A percentile compares a stretch with the other conserved stretches of the same genome.
phyloP scores from a whole-genome alignment of 2,888 invertebrate genomes.

The Philereme transversata region DNA sequence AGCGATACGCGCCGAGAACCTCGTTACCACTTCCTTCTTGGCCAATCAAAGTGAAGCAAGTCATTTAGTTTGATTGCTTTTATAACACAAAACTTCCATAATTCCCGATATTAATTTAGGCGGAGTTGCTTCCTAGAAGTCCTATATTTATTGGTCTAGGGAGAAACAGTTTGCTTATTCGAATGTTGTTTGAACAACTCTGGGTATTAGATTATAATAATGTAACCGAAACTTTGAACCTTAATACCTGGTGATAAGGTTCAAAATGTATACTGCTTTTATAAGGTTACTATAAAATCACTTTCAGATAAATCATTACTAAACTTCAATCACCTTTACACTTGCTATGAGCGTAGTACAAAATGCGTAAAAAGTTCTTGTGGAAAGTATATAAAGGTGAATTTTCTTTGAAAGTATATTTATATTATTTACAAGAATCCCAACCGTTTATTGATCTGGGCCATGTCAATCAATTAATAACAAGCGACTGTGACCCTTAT shows the following conservation, averaged over 20 bases:
- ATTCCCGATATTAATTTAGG: constrained; percentile 19
- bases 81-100: constrained; percentile 31
- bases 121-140: constrained; percentile 2
- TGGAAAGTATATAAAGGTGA: too few relatives aligned
- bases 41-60: constrained; percentile 57
- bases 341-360: too few relatives aligned
- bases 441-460: not conserved
- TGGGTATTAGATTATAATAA: not conserved
- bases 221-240: too few relatives aligned
- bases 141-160: constrained; percentile 6
- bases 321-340: not conserved
- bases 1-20: too few relatives aligned
- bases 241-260: not conserved
- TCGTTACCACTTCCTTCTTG: constrained; percentile 53
- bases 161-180: not conserved
- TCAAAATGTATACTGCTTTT: not conserved
- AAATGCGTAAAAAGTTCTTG: too few relatives aligned
- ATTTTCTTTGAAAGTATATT: too few relatives aligned
- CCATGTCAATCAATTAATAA: constrained; percentile 25
- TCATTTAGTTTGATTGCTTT: constrained; percentile 54
- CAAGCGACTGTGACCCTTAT: constrained; percentile 61
- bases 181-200: not conserved
- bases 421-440: not conserved
- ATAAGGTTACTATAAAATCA: not conserved
- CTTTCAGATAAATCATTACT: not conserved